Percentiles rank a stretch among this genome's conserved stretches.
These are phyloP conservation scores for Menura novaehollandiae DNA, from an alignment of 2,113 vertebrate species.

Conservation along the genomic window DNA sequence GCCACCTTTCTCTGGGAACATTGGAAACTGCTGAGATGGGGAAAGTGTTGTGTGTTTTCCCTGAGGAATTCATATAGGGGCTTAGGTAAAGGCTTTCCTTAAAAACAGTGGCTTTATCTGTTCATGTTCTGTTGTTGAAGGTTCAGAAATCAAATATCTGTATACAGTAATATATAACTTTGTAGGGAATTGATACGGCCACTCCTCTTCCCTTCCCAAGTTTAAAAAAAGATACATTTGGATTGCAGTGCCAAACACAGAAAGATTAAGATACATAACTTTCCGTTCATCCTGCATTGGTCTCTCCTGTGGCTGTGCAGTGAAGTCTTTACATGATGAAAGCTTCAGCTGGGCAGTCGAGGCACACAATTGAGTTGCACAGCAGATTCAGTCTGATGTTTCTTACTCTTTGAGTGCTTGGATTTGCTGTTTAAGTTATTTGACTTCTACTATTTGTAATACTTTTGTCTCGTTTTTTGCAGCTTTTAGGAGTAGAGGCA, in stretches of 20 bases:
- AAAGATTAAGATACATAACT: accelerated
- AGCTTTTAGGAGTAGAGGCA: neutral
- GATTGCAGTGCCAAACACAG: neutral
- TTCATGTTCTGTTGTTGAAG: neutral
- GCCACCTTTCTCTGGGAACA: neutral
- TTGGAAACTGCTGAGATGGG: neutral
- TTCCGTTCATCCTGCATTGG: neutral
- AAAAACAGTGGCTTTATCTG: neutral
- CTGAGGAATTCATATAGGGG: neutral
- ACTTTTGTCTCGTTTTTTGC: neutral
- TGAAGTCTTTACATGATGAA: neutral
- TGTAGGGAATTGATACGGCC: neutral
- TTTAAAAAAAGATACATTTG: neutral
- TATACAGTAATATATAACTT: neutral
- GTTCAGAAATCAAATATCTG: neutral
- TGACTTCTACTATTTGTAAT: neutral
- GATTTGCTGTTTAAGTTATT: neutral
- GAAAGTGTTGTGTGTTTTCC: neutral
- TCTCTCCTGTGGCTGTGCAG: neutral
- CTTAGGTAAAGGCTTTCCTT: neutral
- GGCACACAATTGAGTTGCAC: neutral
- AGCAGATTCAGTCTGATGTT: neutral
- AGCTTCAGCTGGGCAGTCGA: neutral
- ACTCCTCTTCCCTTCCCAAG: neutral
- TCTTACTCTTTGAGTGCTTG: neutral